Evolutionary conservation across 2,888 invertebrate species (phyloP).

Genomic region (Abscondita cerata): DNA sequence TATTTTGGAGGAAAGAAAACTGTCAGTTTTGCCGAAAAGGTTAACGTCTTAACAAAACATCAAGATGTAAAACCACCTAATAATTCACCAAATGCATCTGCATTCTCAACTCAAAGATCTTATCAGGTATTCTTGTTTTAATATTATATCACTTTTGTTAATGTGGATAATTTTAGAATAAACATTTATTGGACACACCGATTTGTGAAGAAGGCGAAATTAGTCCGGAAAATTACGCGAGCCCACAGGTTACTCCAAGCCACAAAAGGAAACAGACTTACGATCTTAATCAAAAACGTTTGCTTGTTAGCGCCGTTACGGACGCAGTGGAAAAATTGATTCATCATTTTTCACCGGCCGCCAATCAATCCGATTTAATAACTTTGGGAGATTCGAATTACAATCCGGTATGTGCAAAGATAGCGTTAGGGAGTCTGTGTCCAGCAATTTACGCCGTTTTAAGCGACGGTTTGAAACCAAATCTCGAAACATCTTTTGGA

Average conservation of each 20-base stretch:
- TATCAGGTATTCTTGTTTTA: conserved; percentile 60
- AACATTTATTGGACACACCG: conserved; percentile 68
- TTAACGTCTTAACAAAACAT: conserved; percentile 62
- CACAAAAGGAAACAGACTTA: conserved; percentile 37
- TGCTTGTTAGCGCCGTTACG: conserved; percentile 74
- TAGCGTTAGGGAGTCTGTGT: conserved; percentile 78
- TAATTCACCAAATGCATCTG: conserved; percentile 77
- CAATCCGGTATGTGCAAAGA: conserved; percentile 73
- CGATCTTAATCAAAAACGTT: conserved; percentile 70
- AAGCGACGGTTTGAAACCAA: conserved; percentile 83
- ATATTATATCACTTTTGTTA: neutral
- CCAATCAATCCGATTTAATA: conserved; percentile 68
- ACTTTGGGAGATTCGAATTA: conserved; percentile 66
- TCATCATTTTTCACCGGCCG: conserved; percentile 72
- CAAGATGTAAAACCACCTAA: conserved; percentile 65
- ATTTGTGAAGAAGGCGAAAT: conserved; percentile 70
- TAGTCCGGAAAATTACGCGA: conserved; percentile 66
- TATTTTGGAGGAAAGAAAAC: conserved; percentile 72
- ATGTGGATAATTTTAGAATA: conserved; percentile 55
- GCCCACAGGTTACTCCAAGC: conserved; percentile 58
- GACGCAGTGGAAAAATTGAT: conserved; percentile 79
- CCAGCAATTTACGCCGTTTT: conserved; percentile 85
- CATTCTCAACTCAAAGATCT: conserved; percentile 64
- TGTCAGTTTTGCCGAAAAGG: conserved; percentile 78
- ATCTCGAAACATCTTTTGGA: conserved; percentile 84